Evolutionary conservation across 2,113 vertebrate species (phyloP).

Genomic region (Dipodomys ordii): DNA sequence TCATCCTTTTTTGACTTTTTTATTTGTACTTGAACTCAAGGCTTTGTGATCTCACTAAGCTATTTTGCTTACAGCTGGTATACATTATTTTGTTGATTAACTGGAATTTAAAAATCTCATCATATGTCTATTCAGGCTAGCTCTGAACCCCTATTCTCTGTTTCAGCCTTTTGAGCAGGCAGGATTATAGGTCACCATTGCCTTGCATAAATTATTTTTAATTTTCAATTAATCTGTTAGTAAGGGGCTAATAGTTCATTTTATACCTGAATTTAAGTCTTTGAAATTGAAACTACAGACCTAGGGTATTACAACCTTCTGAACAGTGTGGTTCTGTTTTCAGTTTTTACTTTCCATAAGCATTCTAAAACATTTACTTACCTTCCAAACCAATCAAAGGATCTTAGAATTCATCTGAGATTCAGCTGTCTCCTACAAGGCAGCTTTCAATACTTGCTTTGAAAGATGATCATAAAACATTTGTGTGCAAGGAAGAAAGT

Average conservation of each 20-base stretch:
- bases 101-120: too few relatives aligned
- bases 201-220: conserved; percentile 30
- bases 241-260: conserved; percentile 38
- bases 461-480: conserved; percentile 21
- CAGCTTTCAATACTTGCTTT: conserved; percentile 56
- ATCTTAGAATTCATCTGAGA: conserved; percentile 21
- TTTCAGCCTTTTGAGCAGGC: too few relatives aligned
- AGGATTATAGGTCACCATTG: too few relatives aligned
- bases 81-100: too few relatives aligned
- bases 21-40: too few relatives aligned
- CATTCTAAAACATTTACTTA: conserved; percentile 57
- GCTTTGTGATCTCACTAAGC: too few relatives aligned
- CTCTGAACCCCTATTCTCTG: too few relatives aligned
- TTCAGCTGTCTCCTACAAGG: conserved; percentile 1
- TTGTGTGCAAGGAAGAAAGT: not conserved
- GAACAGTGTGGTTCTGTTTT: not conserved
- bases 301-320: not conserved
- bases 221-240: conserved; percentile 61
- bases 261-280: conserved; percentile 32
- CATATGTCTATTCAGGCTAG: too few relatives aligned
- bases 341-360: not conserved
- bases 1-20: not conserved
- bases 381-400: conserved; percentile 48
- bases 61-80: too few relatives aligned
- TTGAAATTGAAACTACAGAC: conserved; percentile 52